phyloP scores from a whole-genome alignment of 2,888 invertebrate species.

The Philonicus albiceps region DNA sequence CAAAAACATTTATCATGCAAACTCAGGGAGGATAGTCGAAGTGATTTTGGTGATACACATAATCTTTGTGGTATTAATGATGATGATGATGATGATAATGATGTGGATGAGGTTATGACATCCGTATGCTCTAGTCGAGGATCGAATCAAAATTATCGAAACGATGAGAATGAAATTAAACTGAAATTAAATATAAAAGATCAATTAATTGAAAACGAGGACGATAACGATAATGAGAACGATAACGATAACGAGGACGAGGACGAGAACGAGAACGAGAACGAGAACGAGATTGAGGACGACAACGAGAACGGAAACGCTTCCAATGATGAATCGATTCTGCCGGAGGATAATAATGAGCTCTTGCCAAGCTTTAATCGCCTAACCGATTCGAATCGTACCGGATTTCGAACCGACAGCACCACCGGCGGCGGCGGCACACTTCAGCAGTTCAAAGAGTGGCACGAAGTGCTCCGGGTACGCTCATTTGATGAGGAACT shows the following conservation, averaged over 20 bases:
- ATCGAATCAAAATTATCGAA: background rate
- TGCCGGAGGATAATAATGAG: slow-evolving; percentile 53
- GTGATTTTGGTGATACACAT: background rate
- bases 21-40: no score
- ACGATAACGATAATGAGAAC: background rate
- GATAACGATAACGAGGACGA: background rate
- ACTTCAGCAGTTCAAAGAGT: slow-evolving; percentile 77
- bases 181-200: background rate
- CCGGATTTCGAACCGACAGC: background rate
- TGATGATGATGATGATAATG: background rate
- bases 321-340: background rate
- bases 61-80: background rate
- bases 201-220: background rate
- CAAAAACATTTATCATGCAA: background rate
- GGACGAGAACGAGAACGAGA: background rate
- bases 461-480: slow-evolving; percentile 86
- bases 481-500: slow-evolving; percentile 78
- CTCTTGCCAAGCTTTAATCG: slow-evolving; percentile 57
- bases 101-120: background rate
- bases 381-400: slow-evolving; percentile 4
- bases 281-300: background rate
- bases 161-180: background rate
- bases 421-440: background rate
- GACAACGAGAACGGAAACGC: background rate
- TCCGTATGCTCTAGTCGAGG: background rate